A percentile compares a stretch with the other conserved stretches of the same genome.
phyloP scores from a whole-genome alignment of 2,113 vertebrate genomes.

The Datnioides undecimradiatus region DNA sequence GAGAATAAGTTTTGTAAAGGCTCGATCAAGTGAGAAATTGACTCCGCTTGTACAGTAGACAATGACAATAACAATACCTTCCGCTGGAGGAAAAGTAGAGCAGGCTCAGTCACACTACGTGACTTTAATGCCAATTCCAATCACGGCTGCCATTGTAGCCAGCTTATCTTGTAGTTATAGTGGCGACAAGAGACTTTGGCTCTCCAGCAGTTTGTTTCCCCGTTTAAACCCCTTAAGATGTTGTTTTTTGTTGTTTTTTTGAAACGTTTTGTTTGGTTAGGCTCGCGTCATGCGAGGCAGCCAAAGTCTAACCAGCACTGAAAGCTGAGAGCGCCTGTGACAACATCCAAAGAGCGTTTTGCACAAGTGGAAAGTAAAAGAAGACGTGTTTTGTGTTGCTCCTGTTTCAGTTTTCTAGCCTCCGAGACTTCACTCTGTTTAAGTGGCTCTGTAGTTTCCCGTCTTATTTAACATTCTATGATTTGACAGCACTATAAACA shows the following conservation, averaged over 20 bases:
- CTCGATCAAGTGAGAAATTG: conserved; percentile 69
- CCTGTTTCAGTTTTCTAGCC: background rate
- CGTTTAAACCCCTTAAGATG: background rate
- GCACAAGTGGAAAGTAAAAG: background rate
- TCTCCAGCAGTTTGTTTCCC: background rate
- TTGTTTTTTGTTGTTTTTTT: background rate
- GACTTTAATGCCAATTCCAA: conserved; percentile 50
- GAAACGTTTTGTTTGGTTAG: conserved; percentile 2
- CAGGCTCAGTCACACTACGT: conserved; percentile 32
- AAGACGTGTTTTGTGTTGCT: background rate
- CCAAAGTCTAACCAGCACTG: background rate
- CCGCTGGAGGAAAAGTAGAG: conserved; percentile 23
- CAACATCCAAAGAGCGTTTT: background rate
- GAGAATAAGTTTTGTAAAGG: conserved; percentile 51
- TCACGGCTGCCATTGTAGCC: conserved; percentile 7
- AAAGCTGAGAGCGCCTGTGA: background rate
- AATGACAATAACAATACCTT: conserved; percentile 28
- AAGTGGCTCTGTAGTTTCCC: background rate
- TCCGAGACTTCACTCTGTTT: background rate
- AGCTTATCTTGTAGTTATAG: conserved; percentile 20
- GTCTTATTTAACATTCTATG: background rate
- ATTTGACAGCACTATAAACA: background rate
- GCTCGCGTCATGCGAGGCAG: background rate
- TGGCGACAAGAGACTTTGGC: background rate
- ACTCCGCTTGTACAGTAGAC: conserved; percentile 26